phyloP scores from a whole-genome alignment of 2,888 invertebrate species.

The Oscheius myriophilus region DNA sequence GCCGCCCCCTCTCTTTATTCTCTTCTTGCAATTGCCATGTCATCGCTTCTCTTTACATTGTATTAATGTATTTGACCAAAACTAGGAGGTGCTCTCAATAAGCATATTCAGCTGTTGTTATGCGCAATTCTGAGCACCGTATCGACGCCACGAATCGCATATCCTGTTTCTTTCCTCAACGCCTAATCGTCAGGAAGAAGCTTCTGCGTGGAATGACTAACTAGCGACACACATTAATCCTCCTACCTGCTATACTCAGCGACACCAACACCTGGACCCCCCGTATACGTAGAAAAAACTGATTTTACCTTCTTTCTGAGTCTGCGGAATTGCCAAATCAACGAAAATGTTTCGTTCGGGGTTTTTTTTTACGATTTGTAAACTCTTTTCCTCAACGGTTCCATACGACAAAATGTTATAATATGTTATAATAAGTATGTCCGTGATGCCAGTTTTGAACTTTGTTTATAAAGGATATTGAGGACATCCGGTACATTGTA shows the following conservation, averaged over 20 bases:
- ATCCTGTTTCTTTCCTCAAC: slow-evolving; percentile 21
- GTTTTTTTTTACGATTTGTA: no score
- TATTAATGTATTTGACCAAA: slow-evolving; percentile 11
- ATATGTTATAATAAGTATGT: no score
- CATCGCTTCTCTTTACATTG: background rate
- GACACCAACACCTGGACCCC: slow-evolving; percentile 3
- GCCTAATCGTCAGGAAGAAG: slow-evolving; percentile 30
- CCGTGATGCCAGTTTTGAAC: no score
- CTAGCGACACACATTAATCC: slow-evolving; percentile 29
- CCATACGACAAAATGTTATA: no score
- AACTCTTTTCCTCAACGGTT: no score
- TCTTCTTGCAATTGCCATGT: background rate
- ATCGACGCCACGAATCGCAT: slow-evolving; percentile 12
- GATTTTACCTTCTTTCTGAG: no score
- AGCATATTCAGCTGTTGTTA: background rate
- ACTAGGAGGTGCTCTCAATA: slow-evolving; percentile 26
- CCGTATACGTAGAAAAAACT: no score
- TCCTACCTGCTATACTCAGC: slow-evolving; percentile 24
- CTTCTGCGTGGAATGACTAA: slow-evolving; percentile 31
- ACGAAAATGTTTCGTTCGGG: no score
- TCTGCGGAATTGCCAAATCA: no score
- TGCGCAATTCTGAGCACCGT: background rate
- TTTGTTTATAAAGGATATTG: no score
- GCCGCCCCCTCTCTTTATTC: slow-evolving; percentile 1
- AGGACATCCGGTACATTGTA: slow-evolving; percentile 42